A percentile compares a stretch with the other conserved stretches of the same genome.
Evolutionary conservation across 2,113 vertebrate genomes (phyloP).

Genomic region (Lampris megalopsis): DNA sequence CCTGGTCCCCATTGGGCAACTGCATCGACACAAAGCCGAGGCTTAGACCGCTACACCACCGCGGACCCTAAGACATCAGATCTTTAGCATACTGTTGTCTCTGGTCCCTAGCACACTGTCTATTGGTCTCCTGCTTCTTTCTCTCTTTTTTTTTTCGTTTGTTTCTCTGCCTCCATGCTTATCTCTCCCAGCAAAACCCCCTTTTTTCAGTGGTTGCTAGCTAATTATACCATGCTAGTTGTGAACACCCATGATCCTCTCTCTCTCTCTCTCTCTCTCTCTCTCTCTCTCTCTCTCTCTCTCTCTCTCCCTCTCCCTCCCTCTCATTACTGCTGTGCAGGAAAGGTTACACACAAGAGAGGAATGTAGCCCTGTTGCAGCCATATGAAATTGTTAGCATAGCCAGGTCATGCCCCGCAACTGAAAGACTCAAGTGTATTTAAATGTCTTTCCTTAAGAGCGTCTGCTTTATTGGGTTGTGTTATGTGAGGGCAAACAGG

Average conservation of each 20-base stretch:
- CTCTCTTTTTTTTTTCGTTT: conserved; percentile 13
- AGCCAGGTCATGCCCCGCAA: not conserved
- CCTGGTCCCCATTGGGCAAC: no score
- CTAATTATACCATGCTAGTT: conserved; percentile 51
- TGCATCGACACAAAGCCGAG: no score
- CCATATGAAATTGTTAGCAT: not conserved
- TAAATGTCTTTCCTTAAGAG: no score
- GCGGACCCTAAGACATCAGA: no score
- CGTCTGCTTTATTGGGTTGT: not conserved
- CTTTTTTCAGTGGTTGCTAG: not conserved
- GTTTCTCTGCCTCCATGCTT: conserved; percentile 4
- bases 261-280: no score
- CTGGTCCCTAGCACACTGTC: no score
- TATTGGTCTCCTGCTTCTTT: no score
- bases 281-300: no score
- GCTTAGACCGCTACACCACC: no score
- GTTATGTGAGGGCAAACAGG: not conserved
- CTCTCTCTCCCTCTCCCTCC: not conserved
- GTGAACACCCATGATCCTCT: conserved; percentile 26
- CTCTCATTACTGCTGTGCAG: conserved; percentile 42
- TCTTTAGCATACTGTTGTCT: no score
- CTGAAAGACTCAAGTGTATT: no score
- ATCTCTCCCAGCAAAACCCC: not conserved
- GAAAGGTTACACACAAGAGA: conserved; percentile 66
- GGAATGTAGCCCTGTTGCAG: conserved; percentile 42